Base-by-base conservation (phyloP, 35 echinoderm and acorn worm genomes). In the Diadema setosum region DNA sequence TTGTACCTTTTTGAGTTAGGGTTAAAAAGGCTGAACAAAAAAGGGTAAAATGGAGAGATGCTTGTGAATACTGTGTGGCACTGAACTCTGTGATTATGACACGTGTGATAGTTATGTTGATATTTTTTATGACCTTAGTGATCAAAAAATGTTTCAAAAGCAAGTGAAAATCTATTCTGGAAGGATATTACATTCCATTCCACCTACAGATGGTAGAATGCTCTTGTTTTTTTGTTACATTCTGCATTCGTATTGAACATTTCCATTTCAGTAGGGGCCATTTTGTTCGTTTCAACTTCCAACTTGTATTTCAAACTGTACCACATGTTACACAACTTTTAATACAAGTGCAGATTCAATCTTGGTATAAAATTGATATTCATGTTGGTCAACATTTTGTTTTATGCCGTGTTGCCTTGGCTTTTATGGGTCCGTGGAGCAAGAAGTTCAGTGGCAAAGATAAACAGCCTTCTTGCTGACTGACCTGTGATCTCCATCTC, bases 401-500 rank as follows among this genome's bases (percentile, higher is more conserved):
- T 4, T 9, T 7, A 81, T 43, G 8, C 20, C 40, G 3, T 17
- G 26, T 3, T n/a, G 42, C 1, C 21, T 12, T 17, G 29, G 8
- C 39, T 36, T 7, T 81, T 20, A 20, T 29, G 45, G 25, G 11
- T 21, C 45, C 32, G 18, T 21, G 15, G 3, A 30, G 15, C 3
- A n/a, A n/a, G 2, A 82, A 30, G 27, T 1, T 3, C 23, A 21
- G 20, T 0, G 15, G 15, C 42, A 50, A 30, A 34, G 11, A 29
- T 14, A 29, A 56, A 55, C 16, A 84, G 18, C 40, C n/a, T 35
- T 34, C 7, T 34, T 58, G 58, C 2, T 73, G 14, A 85, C 89
- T 91, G 80, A 91, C 89, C 50, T 8, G 61, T 33, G 49, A 44
- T 70, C 26, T 70, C 82, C 45, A 85, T 85, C 6, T 67, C 42